Evolutionary conservation across 2,113 vertebrate genomes (phyloP).

Genomic region (Proterorhinus semilunaris): DNA sequence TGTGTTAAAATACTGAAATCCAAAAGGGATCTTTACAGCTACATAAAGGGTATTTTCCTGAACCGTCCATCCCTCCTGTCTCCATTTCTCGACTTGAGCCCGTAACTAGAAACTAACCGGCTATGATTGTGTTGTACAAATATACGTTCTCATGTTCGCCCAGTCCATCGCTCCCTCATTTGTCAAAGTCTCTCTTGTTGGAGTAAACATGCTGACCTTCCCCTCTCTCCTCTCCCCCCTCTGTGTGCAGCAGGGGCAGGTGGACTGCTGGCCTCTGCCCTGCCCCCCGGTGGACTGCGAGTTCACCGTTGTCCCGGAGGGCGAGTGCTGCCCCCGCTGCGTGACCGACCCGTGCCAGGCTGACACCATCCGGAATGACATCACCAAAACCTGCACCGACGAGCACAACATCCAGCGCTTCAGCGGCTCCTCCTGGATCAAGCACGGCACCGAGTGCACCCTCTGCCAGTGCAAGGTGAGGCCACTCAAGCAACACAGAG

Average conservation of each 20-base stretch:
- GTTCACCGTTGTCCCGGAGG: slow-evolving; percentile 89
- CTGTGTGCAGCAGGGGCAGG: slow-evolving; percentile 87
- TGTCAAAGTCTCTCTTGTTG: not conserved
- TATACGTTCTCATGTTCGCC: too few relatives aligned
- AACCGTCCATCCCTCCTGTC: too few relatives aligned
- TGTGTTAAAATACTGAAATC: too few relatives aligned
- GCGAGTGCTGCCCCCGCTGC: slow-evolving; percentile 91
- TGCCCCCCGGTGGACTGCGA: slow-evolving; percentile 91
- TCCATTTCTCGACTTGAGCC: too few relatives aligned
- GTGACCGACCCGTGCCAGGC: slow-evolving; percentile 94
- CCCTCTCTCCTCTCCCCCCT: not conserved
- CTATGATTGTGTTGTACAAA: too few relatives aligned
- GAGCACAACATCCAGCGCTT: slow-evolving; percentile 91
- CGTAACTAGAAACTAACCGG: too few relatives aligned
- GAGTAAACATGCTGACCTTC: not conserved
- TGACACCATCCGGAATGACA: slow-evolving; percentile 90
- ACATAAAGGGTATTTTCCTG: too few relatives aligned
- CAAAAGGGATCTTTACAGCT: too few relatives aligned
- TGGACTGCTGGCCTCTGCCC: slow-evolving; percentile 95
- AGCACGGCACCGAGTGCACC: slow-evolving; percentile 94
- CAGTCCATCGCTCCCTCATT: not conserved
- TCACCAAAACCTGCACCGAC: slow-evolving; percentile 95
- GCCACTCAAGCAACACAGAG: slow-evolving; percentile 7
- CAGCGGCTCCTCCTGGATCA: slow-evolving; percentile 96
- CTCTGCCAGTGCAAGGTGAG: slow-evolving; percentile 93